These are phyloP conservation scores for Hypothenemus hampei DNA, from an alignment of 1,140 invertebrate genomes.

Conservation along the genomic window DNA sequence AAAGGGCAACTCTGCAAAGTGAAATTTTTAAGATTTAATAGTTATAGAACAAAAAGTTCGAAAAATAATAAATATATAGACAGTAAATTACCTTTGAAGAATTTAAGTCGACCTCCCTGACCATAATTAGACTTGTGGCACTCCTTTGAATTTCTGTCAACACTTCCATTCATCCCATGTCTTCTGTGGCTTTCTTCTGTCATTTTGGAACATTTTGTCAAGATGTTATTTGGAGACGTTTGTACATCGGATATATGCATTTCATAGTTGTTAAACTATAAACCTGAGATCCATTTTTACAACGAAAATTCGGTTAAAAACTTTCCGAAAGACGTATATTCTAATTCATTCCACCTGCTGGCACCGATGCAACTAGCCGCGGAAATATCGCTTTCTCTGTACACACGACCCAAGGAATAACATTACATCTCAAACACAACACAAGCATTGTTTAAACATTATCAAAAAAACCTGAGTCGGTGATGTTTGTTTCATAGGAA, in stretches of 20 bases:
- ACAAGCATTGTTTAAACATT: constrained; percentile 32
- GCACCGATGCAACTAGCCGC: constrained; percentile 34
- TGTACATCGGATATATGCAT: constrained; percentile 41
- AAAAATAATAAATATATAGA: not conserved
- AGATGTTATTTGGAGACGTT: constrained; percentile 35
- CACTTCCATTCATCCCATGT: constrained; percentile 59
- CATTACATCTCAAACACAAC: constrained; percentile 30
- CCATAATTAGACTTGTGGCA: constrained; percentile 38
- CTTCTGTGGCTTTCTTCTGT: constrained; percentile 59
- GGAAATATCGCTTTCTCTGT: constrained; percentile 32
- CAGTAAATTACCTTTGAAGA: constrained; percentile 55
- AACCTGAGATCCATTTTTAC: constrained; percentile 28
- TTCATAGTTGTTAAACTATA: constrained; percentile 37
- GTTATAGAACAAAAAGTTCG: no score
- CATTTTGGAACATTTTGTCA: constrained; percentile 62
- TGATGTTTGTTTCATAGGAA: constrained; percentile 23
- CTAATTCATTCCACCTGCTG: constrained; percentile 41
- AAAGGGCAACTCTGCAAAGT: not conserved
- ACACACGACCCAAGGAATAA: constrained; percentile 22
- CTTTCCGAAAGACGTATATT: constrained; percentile 26
- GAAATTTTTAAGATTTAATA: no score
- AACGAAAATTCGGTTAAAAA: constrained; percentile 34
- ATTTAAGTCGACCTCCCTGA: constrained; percentile 55
- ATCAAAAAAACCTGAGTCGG: constrained; percentile 18
- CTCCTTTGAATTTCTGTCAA: constrained; percentile 47